Evolutionary conservation across 2,888 invertebrate species (phyloP).

Genomic region (Napeogenes inachia): DNA sequence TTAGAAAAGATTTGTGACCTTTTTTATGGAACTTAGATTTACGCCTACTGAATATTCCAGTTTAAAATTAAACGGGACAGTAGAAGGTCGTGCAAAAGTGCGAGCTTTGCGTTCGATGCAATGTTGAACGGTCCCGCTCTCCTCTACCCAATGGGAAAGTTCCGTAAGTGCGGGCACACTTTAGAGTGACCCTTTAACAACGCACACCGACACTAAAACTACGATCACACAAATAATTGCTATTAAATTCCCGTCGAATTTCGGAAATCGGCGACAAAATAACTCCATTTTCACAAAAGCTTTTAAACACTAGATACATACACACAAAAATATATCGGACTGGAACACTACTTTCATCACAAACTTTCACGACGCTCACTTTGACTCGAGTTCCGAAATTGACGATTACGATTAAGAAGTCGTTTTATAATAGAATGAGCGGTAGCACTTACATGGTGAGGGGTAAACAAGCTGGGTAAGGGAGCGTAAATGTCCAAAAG

Average conservation of each 20-base stretch:
- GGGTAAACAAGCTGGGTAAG: constrained; percentile 76
- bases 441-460: constrained; percentile 75
- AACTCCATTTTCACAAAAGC: constrained; percentile 52
- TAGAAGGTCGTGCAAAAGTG: constrained; percentile 40
- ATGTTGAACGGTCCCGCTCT: constrained; percentile 6
- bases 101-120: constrained; percentile 28
- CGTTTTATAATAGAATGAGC: constrained; percentile 69
- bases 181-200: constrained; percentile 46
- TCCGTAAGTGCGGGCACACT: constrained; percentile 50
- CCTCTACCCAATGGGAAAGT: constrained; percentile 50
- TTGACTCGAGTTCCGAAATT: constrained; percentile 72
- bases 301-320: constrained; percentile 20
- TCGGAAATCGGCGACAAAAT: constrained; percentile 62
- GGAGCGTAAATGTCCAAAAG: constrained; percentile 69
- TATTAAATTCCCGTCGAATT: constrained; percentile 65
- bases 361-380: constrained; percentile 70
- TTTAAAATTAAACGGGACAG: too few species aligned
- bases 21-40: too few species aligned
- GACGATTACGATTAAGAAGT: constrained; percentile 46
- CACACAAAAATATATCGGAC: constrained; percentile 25
- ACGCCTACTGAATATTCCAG: too few species aligned
- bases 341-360: constrained; percentile 60
- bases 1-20: too few species aligned
- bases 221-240: constrained; percentile 54
- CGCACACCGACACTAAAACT: constrained; percentile 46